Evolutionary conservation across 2,797 vertebrate species (phyloP).

Genomic region (Coracias cyanogaster): DNA sequence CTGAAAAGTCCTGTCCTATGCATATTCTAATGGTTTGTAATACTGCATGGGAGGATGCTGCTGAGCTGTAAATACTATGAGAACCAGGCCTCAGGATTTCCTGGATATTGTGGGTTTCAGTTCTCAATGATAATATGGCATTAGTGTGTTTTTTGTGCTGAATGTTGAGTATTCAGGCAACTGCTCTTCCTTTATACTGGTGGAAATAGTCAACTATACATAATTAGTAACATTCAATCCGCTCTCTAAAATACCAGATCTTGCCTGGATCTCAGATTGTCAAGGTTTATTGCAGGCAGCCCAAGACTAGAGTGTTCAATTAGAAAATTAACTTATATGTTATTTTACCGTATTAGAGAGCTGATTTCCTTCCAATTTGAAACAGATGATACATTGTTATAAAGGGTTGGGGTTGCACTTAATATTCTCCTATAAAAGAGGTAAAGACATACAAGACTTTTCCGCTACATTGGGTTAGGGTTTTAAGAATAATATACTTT

Average conservation of each 20-base stretch:
- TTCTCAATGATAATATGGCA: neutral
- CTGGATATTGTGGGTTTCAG: neutral
- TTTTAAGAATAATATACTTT: constrained; percentile 74
- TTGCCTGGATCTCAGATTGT: constrained; percentile 42
- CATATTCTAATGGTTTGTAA: neutral
- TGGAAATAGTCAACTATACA: constrained; percentile 12
- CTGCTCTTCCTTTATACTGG: constrained; percentile 1
- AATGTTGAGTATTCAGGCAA: neutral
- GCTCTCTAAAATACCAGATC: neutral
- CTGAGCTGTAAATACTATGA: neutral
- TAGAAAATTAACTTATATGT: constrained; percentile 71
- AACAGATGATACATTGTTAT: constrained; percentile 79
- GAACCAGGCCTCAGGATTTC: constrained; percentile 16
- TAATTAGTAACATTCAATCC: constrained; percentile 56
- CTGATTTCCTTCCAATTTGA: constrained; percentile 79
- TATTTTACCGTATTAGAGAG: constrained; percentile 77
- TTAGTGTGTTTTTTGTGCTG: neutral
- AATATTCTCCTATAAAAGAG: constrained; percentile 75
- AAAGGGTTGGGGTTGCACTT: constrained; percentile 71
- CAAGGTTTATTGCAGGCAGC: constrained; percentile 57
- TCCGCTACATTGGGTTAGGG: constrained; percentile 70
- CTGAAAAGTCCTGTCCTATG: neutral
- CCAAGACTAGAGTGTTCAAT: constrained; percentile 75
- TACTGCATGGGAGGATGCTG: neutral
- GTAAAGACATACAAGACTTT: constrained; percentile 73